A percentile compares a stretch with the other conserved stretches of the same genome.
Evolutionary conservation across 2,113 vertebrate genomes (phyloP).

Genomic region (Ptyas mucosa): DNA sequence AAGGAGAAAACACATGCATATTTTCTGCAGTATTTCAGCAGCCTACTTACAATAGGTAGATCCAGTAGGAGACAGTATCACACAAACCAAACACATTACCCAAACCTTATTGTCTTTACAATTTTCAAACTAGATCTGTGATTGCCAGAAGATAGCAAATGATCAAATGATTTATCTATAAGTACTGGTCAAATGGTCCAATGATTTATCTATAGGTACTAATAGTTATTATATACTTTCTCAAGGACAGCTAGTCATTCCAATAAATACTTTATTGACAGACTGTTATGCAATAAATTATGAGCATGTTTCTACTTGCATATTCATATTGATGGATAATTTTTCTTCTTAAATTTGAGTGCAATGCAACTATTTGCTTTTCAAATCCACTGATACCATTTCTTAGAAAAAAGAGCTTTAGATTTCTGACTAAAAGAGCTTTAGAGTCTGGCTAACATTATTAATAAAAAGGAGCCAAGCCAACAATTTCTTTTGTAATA

Average conservation of each 20-base stretch:
- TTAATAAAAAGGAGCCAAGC: constrained; percentile 37
- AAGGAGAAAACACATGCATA: not conserved
- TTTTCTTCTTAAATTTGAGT: constrained; percentile 46
- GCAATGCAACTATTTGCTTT: constrained; percentile 36
- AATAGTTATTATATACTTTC: not conserved
- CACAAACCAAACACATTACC: not conserved
- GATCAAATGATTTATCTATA: not conserved
- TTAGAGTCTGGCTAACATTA: constrained; percentile 2
- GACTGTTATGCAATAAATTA: constrained; percentile 34
- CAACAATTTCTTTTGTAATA: constrained; percentile 31
- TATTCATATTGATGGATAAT: constrained; percentile 23
- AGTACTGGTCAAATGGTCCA: not conserved
- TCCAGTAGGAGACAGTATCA: not conserved
- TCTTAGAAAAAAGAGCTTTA: constrained; percentile 17
- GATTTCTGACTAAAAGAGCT: constrained; percentile 15
- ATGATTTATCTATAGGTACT: not conserved
- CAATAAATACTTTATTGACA: constrained; percentile 35
- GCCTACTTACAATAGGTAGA: not conserved
- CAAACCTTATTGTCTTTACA: not conserved
- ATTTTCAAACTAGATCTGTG: not conserved
- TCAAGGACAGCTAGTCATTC: constrained; percentile 15
- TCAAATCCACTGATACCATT: constrained; percentile 28
- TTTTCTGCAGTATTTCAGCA: not conserved
- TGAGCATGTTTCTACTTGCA: constrained; percentile 30
- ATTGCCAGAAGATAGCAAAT: not conserved